Evolutionary conservation across 2,113 vertebrate species (phyloP).

Genomic region (Alethe diademata): DNA sequence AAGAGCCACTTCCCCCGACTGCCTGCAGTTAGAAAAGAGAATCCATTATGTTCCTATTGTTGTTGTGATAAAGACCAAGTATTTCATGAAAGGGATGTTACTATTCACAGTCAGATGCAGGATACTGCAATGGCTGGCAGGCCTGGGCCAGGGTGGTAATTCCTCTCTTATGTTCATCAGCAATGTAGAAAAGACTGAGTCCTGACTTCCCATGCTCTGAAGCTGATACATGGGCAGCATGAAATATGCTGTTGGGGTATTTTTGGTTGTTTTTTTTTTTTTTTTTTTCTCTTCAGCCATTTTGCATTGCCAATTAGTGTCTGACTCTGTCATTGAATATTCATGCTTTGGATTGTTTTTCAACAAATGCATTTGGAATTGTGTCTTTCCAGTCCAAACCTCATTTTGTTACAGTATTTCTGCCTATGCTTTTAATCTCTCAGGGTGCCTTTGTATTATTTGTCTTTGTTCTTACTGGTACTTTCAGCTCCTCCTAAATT

Average conservation of each 20-base stretch:
- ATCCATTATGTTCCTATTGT: background rate
- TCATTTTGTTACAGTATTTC: conserved; percentile 59
- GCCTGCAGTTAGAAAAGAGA: background rate
- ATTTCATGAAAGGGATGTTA: background rate
- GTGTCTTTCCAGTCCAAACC: conserved; percentile 57
- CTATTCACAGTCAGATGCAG: background rate
- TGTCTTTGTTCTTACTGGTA: conserved; percentile 58
- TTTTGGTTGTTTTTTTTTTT: background rate
- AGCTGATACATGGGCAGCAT: background rate
- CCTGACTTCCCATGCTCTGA: background rate
- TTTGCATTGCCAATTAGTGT: conserved; percentile 52
- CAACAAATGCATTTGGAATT: conserved; percentile 60
- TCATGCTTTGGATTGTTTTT: conserved; percentile 63
- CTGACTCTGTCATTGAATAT: conserved; percentile 45
- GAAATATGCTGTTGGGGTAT: background rate
- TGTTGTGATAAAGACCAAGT: background rate
- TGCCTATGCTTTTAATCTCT: conserved; percentile 49
- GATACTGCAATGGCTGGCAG: background rate
- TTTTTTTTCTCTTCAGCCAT: background rate
- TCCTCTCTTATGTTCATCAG: background rate
- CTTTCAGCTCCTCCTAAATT: conserved; percentile 58
- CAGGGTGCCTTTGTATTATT: conserved; percentile 45
- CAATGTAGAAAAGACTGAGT: background rate
- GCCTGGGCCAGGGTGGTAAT: background rate
- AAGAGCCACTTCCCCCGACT: background rate